These are phyloP conservation scores for Mycteria americana DNA, from an alignment of 2,797 vertebrate species.

Conservation along the genomic window DNA sequence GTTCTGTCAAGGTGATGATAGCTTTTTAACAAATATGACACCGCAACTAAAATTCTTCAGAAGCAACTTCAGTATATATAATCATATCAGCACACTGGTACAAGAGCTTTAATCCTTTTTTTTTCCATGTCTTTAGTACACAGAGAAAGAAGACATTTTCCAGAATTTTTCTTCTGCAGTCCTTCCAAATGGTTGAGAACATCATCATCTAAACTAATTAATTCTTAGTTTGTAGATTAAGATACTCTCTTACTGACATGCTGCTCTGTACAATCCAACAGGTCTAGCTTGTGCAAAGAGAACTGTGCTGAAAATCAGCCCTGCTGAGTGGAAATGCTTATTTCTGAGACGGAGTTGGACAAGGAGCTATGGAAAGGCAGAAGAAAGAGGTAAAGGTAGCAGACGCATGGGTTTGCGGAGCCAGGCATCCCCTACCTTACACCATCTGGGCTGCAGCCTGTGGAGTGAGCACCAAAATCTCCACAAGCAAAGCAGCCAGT, in stretches of 20 bases:
- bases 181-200: background rate
- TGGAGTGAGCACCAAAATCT: background rate
- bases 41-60: background rate
- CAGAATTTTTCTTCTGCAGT: background rate
- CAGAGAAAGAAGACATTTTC: background rate
- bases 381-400: background rate
- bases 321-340: accelerated
- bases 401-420: accelerated
- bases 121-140: background rate
- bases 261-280: background rate
- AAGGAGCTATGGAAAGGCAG: background rate
- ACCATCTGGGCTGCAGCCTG: accelerated
- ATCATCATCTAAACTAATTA: background rate
- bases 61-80: background rate
- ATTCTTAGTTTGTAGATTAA: background rate
- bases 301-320: background rate
- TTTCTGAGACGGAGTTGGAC: background rate
- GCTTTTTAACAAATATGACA: background rate
- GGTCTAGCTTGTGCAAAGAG: background rate
- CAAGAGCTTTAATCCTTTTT: background rate
- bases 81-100: background rate
- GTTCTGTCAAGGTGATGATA: background rate
- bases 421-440: accelerated
- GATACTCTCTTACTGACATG: accelerated
- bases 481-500: background rate